Evolutionary conservation across 2,797 vertebrate species (phyloP), one percentile per base, ranked within the genome.

Genomic region (Microctenopoma lineatum): DNA sequence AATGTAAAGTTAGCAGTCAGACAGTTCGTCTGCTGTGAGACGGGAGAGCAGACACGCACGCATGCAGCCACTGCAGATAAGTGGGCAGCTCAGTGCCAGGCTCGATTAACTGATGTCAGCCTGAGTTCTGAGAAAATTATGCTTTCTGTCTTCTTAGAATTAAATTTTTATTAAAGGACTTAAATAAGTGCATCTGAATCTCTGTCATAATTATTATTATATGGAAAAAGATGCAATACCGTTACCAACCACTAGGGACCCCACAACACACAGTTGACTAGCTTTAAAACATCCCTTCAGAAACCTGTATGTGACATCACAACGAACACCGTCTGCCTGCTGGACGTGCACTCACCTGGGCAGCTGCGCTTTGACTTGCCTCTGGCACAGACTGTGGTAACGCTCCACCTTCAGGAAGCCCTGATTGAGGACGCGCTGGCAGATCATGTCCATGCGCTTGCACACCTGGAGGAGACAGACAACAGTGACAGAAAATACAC

Each of bases 321-420:
- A 7, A 4, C 3, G 8, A 29, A 4, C 8, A 10, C 5, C 0
- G 9, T 2, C 14, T 8, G 2, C 18, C 18, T 56, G 29, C 10
- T 47, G 52, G 25, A 59, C 44, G 13, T 27, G 66, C 25, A 84
- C 94, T 63, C 80, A 99, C 98, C 98, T 95, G 47, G 98, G 98
- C 79, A 99, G 94, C 73, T 99, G 98, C 80, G 97, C 97, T 93
- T 99, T 99, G 72, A 99, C 98, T 87, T 99, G 98, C 77, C 98
- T 96, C 92, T 99, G 98, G 89, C 98, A 99, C 64, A 98, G 92
- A 75, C 95, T 98, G 90, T 99, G 97, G 82, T 98, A 99, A 51
- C 97, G 94, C 86, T 99, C 97, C 90, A 99, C 98, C 85, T 96
- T 97, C 65, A 99, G 94, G 93, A 99, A 99, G 89, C 98, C 98